Percentiles rank a stretch among this genome's conserved stretches.
Conservation (phyloP, 2,888 invertebrate genomes). For the Onthophagus sagittarius region DNA sequence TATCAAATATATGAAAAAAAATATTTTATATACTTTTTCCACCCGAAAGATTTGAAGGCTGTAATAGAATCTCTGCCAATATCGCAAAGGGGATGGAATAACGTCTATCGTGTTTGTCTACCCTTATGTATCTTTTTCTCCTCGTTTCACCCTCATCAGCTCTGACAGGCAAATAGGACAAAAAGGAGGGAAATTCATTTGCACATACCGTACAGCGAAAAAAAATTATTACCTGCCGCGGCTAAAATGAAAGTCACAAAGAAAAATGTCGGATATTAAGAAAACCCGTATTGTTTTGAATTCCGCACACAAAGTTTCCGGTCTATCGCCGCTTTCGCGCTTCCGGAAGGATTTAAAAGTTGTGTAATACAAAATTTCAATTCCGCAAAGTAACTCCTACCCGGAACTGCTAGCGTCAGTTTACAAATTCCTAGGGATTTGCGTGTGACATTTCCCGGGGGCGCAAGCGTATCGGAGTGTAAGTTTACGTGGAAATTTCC, state of each 20-base stretch:
- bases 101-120: neutral
- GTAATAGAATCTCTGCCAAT: neutral
- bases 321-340: too few species aligned
- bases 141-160: neutral
- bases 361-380: neutral
- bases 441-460: neutral
- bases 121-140: neutral
- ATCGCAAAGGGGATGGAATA: neutral
- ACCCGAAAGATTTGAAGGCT: neutral
- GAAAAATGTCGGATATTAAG: neutral
- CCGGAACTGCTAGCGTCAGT: neutral
- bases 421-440: neutral
- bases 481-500: neutral
- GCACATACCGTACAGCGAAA: neutral
- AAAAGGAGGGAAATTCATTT: neutral
- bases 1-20: too few species aligned
- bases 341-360: neutral
- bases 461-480: neutral
- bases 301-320: neutral
- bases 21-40: neutral
- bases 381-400: neutral
- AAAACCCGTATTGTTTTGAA: neutral
- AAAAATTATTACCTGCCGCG: neutral
- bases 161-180: neutral
- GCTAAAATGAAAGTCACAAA: neutral